These are phyloP conservation scores for Tubulanus polymorphus DNA, from an alignment of 2,888 invertebrate genomes.

Conservation along the genomic window DNA sequence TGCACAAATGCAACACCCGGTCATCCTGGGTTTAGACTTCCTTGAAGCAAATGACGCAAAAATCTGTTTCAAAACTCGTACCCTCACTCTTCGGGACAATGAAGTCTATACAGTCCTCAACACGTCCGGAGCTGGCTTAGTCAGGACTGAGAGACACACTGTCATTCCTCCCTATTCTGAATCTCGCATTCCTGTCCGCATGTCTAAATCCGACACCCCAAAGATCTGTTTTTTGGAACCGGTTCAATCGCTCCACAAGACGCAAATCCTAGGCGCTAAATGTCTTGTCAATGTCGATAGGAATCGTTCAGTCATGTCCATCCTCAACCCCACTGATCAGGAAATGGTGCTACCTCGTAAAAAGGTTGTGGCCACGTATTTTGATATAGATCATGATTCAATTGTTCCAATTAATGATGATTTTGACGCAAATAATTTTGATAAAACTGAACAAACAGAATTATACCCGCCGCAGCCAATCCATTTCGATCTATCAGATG, in stretches of 20 bases:
- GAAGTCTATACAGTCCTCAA: background rate
- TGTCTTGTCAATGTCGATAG: background rate
- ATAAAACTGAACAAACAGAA: too few species aligned
- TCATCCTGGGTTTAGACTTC: conserved; percentile 19
- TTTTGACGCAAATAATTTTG: too few species aligned
- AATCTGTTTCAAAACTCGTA: conserved; percentile 13
- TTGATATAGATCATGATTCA: too few species aligned
- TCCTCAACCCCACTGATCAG: background rate
- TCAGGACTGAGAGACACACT: background rate
- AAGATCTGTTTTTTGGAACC: background rate
- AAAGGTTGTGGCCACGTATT: background rate
- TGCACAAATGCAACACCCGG: background rate
- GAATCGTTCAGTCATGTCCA: background rate
- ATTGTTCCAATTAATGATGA: too few species aligned
- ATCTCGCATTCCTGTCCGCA: background rate
- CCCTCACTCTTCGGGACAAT: background rate
- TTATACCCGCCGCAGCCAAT: too few species aligned
- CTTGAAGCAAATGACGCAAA: conserved; percentile 13
- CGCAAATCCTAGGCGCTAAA: background rate
- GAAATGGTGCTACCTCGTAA: background rate
- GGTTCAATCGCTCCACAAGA: background rate
- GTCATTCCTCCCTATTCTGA: background rate
- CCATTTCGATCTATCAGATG: too few species aligned
- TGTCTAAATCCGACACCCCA: background rate
- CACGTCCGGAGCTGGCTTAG: background rate